Conservation (phyloP, 2,113 vertebrate species). For the Phoenicopterus ruber region DNA sequence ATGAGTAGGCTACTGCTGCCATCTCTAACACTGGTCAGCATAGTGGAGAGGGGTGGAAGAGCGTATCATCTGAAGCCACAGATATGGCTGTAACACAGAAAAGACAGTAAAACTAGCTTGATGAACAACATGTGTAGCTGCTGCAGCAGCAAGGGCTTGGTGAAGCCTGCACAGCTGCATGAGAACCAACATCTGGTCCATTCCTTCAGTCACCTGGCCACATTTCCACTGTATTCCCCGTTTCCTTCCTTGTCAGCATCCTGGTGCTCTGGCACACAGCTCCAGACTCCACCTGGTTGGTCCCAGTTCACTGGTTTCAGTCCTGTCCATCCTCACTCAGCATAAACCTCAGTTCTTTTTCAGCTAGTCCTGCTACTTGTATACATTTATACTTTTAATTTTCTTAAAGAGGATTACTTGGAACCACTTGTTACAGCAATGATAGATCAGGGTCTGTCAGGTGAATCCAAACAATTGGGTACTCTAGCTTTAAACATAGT, state of each 20-base stretch:
- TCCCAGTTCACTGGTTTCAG: neutral
- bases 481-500: neutral
- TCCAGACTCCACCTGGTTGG: neutral
- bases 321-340: neutral
- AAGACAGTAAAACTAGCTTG: neutral
- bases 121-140: neutral
- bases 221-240: neutral
- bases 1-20: neutral
- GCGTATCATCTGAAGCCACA: neutral
- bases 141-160: neutral
- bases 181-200: neutral
- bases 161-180: neutral
- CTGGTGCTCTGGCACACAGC: neutral
- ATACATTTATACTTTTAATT: neutral
- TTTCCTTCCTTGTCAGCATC: neutral
- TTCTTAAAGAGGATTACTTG: neutral
- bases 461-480: neutral
- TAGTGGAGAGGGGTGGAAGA: neutral
- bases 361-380: neutral
- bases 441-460: neutral
- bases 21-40: neutral
- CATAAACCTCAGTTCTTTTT: neutral
- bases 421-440: neutral
- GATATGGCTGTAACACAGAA: neutral
- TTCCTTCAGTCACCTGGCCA: neutral